Conservation (phyloP, 2,888 invertebrate genomes). For the Resseliella maxima region DNA sequence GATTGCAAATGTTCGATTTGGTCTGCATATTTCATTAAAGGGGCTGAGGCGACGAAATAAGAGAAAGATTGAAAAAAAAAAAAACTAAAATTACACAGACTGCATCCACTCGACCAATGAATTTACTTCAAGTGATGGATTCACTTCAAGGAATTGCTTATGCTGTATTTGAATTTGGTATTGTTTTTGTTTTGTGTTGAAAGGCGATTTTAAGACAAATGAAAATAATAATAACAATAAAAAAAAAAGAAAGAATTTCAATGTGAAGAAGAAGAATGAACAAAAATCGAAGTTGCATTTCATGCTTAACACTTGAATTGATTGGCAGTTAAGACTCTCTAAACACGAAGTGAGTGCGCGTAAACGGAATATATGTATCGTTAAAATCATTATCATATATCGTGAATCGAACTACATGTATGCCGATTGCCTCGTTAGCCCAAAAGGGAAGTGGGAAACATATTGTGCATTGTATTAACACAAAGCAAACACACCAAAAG, state of each 20-base stretch:
- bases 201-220: constrained; percentile 1
- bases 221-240: background rate
- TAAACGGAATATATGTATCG: background rate
- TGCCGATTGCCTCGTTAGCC: constrained; percentile 42
- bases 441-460: constrained; percentile 35
- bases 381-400: constrained; percentile 54
- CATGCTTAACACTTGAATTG: constrained; percentile 52
- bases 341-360: background rate
- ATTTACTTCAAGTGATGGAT: constrained; percentile 18
- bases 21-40: constrained; percentile 19
- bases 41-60: background rate
- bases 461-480: constrained; percentile 48
- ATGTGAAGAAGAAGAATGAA: background rate
- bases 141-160: constrained; percentile 22
- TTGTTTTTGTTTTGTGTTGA: constrained; percentile 46
- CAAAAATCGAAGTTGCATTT: constrained; percentile 37
- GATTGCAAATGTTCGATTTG: constrained; percentile 40
- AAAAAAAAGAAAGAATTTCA: background rate
- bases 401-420: constrained; percentile 49
- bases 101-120: constrained; percentile 32
- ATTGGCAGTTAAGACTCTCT: constrained; percentile 52
- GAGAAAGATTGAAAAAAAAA: background rate
- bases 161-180: background rate
- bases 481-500: background rate
- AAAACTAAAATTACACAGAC: background rate